Percentiles rank a stretch among this genome's conserved stretches.
Conservation (phyloP, 2,797 vertebrate species). For the Gorsachius magnificus region DNA sequence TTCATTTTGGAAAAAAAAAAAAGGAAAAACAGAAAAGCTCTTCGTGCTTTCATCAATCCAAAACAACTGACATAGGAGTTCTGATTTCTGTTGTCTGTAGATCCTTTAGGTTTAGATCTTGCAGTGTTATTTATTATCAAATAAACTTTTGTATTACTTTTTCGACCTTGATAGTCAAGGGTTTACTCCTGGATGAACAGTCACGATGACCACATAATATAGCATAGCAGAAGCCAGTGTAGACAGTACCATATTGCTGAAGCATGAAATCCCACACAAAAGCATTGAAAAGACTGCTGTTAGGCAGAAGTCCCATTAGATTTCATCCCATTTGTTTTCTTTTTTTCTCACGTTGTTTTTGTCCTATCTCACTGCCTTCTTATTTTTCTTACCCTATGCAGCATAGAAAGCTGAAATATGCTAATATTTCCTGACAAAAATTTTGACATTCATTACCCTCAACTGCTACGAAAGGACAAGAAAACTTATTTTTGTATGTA, state of each 20-base stretch:
- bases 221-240: neutral
- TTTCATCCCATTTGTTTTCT: neutral
- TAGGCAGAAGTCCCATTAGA: neutral
- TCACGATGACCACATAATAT: accelerated
- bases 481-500: neutral
- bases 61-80: neutral
- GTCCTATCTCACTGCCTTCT: neutral
- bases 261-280: neutral
- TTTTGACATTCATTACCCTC: neutral
- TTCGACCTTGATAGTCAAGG: neutral
- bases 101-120: neutral
- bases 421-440: neutral
- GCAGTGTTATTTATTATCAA: neutral
- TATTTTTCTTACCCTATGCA: neutral
- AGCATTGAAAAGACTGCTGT: neutral
- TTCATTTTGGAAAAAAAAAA: neutral
- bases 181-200: neutral
- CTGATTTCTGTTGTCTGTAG: neutral
- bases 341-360: neutral
- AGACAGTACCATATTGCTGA: neutral
- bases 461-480: neutral
- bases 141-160: neutral
- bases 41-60: neutral
- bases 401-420: neutral
- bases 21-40: neutral